A percentile compares a stretch with the other conserved stretches of the same genome.
phyloP scores from a whole-genome alignment of 2,888 invertebrate genomes.

The Rhaphigaster nebulosa region DNA sequence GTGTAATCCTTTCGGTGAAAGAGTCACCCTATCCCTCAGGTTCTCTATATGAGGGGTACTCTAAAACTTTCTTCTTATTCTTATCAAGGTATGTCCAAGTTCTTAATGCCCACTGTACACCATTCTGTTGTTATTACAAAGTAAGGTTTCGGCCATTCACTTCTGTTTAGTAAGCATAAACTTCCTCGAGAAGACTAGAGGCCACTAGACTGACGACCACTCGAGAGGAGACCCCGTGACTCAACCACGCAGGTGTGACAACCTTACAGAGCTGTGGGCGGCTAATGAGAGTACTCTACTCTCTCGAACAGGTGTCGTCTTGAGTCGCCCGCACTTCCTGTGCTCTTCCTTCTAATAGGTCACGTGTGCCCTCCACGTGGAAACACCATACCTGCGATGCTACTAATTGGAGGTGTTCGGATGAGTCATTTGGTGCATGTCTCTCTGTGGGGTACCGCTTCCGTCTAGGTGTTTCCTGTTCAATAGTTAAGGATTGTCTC shows the following conservation, averaged over 20 bases:
- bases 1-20: too few species aligned
- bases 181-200: neutral
- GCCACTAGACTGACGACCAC: neutral
- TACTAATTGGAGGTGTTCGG: conserved; percentile 26
- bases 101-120: neutral
- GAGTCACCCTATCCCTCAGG: too few species aligned
- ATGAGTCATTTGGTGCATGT: conserved; percentile 13
- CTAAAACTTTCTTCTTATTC: too few species aligned
- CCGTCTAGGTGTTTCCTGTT: conserved; percentile 1
- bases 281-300: conserved; percentile 17
- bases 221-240: conserved; percentile 19
- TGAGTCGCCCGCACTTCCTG: conserved; percentile 57
- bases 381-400: neutral
- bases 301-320: conserved; percentile 53
- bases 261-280: conserved; percentile 37
- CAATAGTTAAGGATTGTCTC: neutral
- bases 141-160: neutral
- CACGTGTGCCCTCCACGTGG: conserved; percentile 22
- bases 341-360: conserved; percentile 25
- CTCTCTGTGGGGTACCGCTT: neutral
- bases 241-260: conserved; percentile 35
- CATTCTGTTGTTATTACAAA: neutral
- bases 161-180: neutral
- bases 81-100: too few species aligned
- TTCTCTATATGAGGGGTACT: too few species aligned